Conservation (phyloP, 1,140 invertebrate species). For the Glossosoma conforme region DNA sequence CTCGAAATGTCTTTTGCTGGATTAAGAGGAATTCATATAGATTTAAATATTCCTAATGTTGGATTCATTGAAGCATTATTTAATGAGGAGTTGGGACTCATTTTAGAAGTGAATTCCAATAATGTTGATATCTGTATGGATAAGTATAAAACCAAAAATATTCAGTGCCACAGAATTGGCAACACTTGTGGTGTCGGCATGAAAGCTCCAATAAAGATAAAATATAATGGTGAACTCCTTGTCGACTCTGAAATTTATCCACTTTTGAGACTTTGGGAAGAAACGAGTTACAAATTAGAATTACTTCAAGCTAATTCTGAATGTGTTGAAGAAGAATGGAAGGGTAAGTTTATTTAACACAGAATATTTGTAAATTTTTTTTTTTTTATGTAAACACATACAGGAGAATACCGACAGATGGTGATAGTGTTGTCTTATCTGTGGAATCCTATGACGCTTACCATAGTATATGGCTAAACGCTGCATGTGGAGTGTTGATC, state of each 20-base stretch:
- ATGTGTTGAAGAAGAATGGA: slow-evolving; percentile 76
- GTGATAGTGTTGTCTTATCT: too few relatives aligned
- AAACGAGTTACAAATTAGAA: slow-evolving; percentile 90
- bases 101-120: slow-evolving; percentile 71
- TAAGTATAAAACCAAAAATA: slow-evolving; percentile 55
- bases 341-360: slow-evolving; percentile 37
- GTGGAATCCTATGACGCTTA: too few relatives aligned
- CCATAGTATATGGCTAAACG: too few relatives aligned
- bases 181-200: slow-evolving; percentile 60
- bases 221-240: slow-evolving; percentile 55
- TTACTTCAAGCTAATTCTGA: slow-evolving; percentile 72
- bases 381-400: too few relatives aligned
- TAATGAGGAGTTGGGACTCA: slow-evolving; percentile 86
- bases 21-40: slow-evolving; percentile 70
- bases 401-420: too few relatives aligned
- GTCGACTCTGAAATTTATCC: slow-evolving; percentile 60
- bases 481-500: too few relatives aligned
- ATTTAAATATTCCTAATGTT: slow-evolving; percentile 56
- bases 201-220: slow-evolving; percentile 58
- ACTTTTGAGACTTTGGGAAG: slow-evolving; percentile 86
- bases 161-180: slow-evolving; percentile 72
- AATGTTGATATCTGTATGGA: slow-evolving; percentile 56
- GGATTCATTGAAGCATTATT: slow-evolving; percentile 69
- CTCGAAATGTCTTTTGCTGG: slow-evolving; percentile 96
- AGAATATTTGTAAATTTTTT: slow-evolving; percentile 1